Evolutionary conservation across 2,113 vertebrate species (phyloP), one percentile per base, ranked within the genome.

Genomic region (Engraulis encrasicolus): DNA sequence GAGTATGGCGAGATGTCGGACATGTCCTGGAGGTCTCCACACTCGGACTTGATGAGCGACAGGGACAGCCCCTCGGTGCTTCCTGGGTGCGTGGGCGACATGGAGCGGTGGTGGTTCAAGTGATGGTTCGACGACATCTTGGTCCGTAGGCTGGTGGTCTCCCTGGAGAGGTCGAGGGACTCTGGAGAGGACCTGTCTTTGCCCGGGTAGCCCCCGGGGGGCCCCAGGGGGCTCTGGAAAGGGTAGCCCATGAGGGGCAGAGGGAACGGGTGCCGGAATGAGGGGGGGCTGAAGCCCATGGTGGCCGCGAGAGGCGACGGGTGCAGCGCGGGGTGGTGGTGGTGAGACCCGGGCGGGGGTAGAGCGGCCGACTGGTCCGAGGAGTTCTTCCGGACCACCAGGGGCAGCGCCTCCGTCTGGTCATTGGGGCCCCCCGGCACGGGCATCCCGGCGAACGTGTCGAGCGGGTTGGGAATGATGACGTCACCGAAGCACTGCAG

Each of bases 1-100:
- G 98, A 99, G 92, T 98, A 99, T 49, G 98, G 97, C 0, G 98
- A 99, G 88, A 99, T 99, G 91, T 99, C 98, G 0, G 97, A 95
- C 96, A 99, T 97, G 92, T 99, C 98, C 91, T 99, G 98, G 85
- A 99, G 96, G 91, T 99, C 98, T 0, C 98, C 97, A 0, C 98
- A 99, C 94, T 99, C 98, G 0, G 98, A 99, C 92, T 99, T 99
- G 92, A 99, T 99, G 93, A 99, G 97, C 37, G 98, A 98, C 91
- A 99, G 92, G 61, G 98, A 99, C 86, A 99, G 95, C 77, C 96
- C 96, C 91, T 99, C 98, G 0, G 96, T 87, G 19, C 96, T 97
- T 89, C 96, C 97, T 0, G 98, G 97, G 86, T 98, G 98, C 85
- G 95, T 95, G 0, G 98, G 97, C 0, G 98, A 99, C 88, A 95